Evolutionary conservation across 2,113 vertebrate genomes (phyloP).

Genomic region (Pungitius pungitius): DNA sequence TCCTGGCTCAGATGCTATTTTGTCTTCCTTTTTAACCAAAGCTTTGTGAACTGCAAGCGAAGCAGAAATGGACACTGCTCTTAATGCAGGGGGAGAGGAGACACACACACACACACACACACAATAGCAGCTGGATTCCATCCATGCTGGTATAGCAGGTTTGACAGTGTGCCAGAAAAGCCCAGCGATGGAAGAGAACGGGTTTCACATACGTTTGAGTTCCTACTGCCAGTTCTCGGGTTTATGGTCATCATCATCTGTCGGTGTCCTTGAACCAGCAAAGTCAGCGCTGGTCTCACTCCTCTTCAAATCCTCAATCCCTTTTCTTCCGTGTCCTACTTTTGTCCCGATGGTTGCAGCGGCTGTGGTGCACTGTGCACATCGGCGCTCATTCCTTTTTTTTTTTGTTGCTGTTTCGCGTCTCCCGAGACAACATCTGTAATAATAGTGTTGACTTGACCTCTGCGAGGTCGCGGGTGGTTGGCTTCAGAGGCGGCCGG

Average conservation of each 20-base stretch:
- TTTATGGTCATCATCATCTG: not conserved
- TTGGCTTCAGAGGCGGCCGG: not conserved
- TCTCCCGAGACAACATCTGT: slow-evolving; percentile 8
- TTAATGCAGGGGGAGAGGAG: slow-evolving; percentile 57
- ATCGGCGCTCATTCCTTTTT: not conserved
- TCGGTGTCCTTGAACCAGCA: slow-evolving; percentile 39
- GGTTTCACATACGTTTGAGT: slow-evolving; percentile 4
- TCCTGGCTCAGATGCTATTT: slow-evolving; percentile 30
- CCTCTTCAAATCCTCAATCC: not conserved
- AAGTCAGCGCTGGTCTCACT: slow-evolving; percentile 7
- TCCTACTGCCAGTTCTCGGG: not conserved
- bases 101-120: slow-evolving; percentile 31
- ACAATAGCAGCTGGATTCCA: slow-evolving; percentile 38
- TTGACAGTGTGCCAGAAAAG: slow-evolving; percentile 38
- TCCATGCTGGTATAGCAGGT: slow-evolving; percentile 57
- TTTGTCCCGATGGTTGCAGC: slow-evolving; percentile 10
- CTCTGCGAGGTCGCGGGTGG: not conserved
- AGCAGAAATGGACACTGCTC: slow-evolving; percentile 77
- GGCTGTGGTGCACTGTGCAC: not conserved
- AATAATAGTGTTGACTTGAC: slow-evolving; percentile 35
- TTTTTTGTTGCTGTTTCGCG: not conserved
- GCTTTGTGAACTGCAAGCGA: slow-evolving; percentile 71
- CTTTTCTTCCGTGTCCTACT: slow-evolving; percentile 34
- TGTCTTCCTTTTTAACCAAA: slow-evolving; percentile 58
- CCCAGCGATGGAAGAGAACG: slow-evolving; percentile 1